These are phyloP conservation scores for Lagopus leucura DNA, from an alignment of 2,113 vertebrate species.

Conservation along the genomic window DNA sequence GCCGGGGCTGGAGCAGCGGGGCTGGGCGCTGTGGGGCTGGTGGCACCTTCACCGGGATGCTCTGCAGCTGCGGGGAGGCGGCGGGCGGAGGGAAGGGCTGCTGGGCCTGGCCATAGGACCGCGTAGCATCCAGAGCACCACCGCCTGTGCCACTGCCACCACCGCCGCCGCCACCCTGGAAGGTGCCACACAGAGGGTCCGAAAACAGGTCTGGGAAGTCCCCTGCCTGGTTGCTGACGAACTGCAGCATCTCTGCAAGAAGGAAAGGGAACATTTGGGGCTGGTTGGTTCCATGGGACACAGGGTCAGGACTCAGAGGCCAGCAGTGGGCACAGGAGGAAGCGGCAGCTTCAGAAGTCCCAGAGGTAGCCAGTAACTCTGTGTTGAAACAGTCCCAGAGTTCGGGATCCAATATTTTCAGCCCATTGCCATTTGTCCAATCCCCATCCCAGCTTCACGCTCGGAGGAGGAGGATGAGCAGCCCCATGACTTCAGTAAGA, in stretches of 20 bases:
- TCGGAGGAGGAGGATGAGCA: neutral
- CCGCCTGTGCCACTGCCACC: neutral
- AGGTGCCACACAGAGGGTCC: conserved; percentile 81
- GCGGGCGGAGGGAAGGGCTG: conserved; percentile 56
- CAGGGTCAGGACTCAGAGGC: too few species aligned
- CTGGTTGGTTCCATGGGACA: fast-evolving
- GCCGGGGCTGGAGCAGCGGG: conserved; percentile 88
- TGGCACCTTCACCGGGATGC: conserved; percentile 66
- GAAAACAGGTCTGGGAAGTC: conserved; percentile 95
- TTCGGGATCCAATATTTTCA: neutral
- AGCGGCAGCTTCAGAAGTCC: neutral
- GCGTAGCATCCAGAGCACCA: conserved; percentile 59
- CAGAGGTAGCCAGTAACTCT: fast-evolving
- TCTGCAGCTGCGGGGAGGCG: conserved; percentile 71
- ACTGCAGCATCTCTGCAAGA: conserved; percentile 95
- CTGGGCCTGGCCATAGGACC: conserved; percentile 71
- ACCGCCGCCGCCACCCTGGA: neutral
- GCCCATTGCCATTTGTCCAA: neutral
- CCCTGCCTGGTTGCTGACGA: conserved; percentile 94
- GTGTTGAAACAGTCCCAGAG: neutral
- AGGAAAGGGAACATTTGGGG: neutral
- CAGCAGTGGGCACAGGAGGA: neutral
- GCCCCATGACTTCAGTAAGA: neutral
- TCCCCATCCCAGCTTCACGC: neutral
- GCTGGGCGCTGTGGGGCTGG: conserved; percentile 65